These are phyloP conservation scores for Scolopax bukidnonensis DNA, from an alignment of 2,797 vertebrate genomes.

Conservation along the genomic window DNA sequence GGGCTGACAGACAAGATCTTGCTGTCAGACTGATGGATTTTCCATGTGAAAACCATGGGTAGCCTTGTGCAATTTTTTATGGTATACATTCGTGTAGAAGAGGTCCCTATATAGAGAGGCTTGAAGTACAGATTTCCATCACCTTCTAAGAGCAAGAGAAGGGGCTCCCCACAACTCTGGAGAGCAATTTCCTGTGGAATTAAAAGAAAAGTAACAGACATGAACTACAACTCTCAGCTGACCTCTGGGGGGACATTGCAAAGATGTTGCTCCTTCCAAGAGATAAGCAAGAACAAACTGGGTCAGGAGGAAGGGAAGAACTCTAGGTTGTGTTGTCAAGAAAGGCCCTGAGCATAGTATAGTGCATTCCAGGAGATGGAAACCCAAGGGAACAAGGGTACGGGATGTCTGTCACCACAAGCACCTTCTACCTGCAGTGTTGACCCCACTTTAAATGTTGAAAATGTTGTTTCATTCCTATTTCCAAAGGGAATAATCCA, in stretches of 20 bases:
- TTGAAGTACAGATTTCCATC: constrained; percentile 84
- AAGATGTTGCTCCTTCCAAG: not conserved
- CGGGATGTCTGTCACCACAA: not conserved
- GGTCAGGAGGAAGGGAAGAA: not conserved
- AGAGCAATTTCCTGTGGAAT: constrained; percentile 83
- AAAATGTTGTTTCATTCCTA: not conserved
- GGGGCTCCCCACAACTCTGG: constrained; percentile 79
- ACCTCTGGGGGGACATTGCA: not conserved
- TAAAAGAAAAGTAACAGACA: not conserved
- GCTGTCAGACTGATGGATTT: constrained; percentile 75
- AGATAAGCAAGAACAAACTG: not conserved
- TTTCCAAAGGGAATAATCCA: not conserved
- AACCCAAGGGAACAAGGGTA: not conserved
- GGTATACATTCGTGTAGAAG: constrained; percentile 74
- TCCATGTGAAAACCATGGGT: constrained; percentile 89
- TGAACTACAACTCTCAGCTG: not conserved
- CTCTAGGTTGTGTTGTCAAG: not conserved
- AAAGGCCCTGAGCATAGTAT: not conserved
- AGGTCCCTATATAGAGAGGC: constrained; percentile 83
- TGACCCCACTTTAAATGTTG: not conserved
- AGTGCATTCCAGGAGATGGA: not conserved
- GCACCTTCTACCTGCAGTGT: not conserved
- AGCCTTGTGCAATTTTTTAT: constrained; percentile 86
- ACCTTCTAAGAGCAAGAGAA: constrained; percentile 81
- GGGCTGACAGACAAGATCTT: constrained; percentile 84